phyloP scores from a whole-genome alignment of 2,113 vertebrate species.

The Coracopsis vasa region DNA sequence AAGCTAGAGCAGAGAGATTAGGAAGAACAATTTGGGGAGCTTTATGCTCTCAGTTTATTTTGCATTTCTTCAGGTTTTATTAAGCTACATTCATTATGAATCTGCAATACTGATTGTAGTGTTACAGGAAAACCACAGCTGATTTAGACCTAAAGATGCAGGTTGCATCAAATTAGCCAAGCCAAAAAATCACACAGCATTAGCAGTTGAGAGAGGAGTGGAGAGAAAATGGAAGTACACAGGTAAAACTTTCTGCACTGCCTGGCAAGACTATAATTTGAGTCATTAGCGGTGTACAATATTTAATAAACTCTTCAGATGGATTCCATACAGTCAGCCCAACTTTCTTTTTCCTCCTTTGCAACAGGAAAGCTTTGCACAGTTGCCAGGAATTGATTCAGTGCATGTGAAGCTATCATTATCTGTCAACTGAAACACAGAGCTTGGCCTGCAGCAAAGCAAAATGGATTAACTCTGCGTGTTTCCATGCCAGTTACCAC shows the following conservation, averaged over 20 bases:
- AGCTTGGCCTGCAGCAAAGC: too few relatives aligned
- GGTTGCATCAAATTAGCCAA: neutral
- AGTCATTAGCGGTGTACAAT: neutral
- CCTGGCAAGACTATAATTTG: neutral
- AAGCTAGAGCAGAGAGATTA: neutral
- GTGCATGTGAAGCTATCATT: neutral
- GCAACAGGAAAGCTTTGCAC: neutral
- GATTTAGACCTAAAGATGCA: neutral
- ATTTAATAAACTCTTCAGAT: neutral
- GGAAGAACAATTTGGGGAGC: neutral
- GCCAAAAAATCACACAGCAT: neutral
- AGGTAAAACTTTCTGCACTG: neutral
- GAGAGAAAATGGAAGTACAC: neutral
- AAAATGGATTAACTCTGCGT: neutral
- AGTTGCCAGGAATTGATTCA: neutral
- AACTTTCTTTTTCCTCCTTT: neutral
- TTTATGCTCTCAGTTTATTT: neutral
- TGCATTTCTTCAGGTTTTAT: neutral
- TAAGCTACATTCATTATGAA: neutral
- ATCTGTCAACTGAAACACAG: neutral
- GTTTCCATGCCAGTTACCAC: neutral
- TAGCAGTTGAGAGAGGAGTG: neutral
- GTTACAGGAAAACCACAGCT: neutral
- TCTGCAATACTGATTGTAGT: neutral
- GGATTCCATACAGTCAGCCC: rapidly evolving